These are phyloP conservation scores for Lacanobia oleracea DNA, from an alignment of 2,888 invertebrate genomes.

Conservation along the genomic window DNA sequence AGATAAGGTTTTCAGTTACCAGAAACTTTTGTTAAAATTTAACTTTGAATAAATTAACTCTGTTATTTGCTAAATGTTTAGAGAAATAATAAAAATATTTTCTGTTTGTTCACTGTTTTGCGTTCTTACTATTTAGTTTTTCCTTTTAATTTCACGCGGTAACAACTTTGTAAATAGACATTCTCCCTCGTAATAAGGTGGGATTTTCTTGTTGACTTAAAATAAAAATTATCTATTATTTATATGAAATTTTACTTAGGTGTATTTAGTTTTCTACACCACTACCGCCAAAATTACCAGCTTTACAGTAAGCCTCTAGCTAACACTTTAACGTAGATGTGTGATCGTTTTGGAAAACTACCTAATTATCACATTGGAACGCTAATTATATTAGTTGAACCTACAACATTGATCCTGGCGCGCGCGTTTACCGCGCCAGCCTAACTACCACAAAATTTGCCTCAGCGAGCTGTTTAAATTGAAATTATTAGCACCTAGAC, in stretches of 20 bases:
- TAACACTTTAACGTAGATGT: neutral
- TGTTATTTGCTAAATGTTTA: slow-evolving; percentile 45
- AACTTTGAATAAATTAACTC: slow-evolving; percentile 48
- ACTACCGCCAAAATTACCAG: too few relatives aligned
- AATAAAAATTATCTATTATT: too few relatives aligned
- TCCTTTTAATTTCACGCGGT: neutral
- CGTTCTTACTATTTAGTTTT: slow-evolving; percentile 3
- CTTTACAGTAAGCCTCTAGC: neutral
- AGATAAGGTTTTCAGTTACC: slow-evolving; percentile 78
- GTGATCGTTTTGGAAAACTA: neutral
- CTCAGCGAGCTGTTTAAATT: slow-evolving; percentile 69
- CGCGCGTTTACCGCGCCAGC: slow-evolving; percentile 59
- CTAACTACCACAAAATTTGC: slow-evolving; percentile 62
- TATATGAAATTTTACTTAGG: neutral
- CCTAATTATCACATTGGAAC: slow-evolving; percentile 29
- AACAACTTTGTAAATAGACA: neutral
- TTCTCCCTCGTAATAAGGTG: neutral
- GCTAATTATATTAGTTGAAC: slow-evolving; percentile 67
- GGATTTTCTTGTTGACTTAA: neutral
- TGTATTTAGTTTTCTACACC: neutral
- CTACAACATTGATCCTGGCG: slow-evolving; percentile 65
- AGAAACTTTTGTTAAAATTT: slow-evolving; percentile 70
- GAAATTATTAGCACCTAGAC: slow-evolving; percentile 80
- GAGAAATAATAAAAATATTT: slow-evolving; percentile 28
- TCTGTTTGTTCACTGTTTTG: slow-evolving; percentile 53